Percentiles rank a stretch among this genome's conserved stretches.
Conservation (phyloP, 2,888 invertebrate species). For the Slavum lentiscoides region DNA sequence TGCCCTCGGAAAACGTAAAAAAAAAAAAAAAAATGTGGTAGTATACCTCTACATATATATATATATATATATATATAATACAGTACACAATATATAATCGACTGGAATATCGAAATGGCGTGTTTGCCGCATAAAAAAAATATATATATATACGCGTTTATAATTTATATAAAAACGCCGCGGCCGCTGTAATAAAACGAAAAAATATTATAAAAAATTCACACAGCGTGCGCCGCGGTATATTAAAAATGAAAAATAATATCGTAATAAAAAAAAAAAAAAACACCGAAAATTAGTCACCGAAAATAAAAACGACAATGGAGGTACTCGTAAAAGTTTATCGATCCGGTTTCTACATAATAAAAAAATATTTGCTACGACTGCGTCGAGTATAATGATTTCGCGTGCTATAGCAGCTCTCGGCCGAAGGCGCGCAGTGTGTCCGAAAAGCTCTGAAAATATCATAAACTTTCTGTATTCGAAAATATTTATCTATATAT, state of each 20-base stretch:
- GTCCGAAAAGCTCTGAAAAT: too few species aligned
- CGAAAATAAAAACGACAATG: not conserved
- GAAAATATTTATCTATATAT: too few species aligned
- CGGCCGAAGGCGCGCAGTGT: too few species aligned
- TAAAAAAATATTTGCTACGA: too few species aligned
- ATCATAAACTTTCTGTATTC: too few species aligned
- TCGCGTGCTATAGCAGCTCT: too few species aligned
- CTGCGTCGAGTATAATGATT: too few species aligned
- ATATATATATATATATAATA: too few species aligned
- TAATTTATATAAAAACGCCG: not conserved
- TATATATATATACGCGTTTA: not conserved
- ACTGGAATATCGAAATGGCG: constrained; percentile 45
- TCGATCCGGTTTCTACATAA: too few species aligned
- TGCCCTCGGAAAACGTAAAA: not conserved
- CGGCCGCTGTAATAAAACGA: not conserved
- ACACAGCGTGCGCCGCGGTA: not conserved
- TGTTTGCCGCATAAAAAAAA: not conserved
- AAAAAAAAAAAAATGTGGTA: not conserved
- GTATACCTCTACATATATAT: not conserved
- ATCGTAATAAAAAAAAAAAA: not conserved
- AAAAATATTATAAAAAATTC: not conserved
- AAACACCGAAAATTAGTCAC: not conserved
- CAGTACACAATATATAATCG: not conserved
- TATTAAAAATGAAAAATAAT: not conserved
- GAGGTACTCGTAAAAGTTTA: too few species aligned